phyloP scores from a whole-genome alignment of 2,113 vertebrate species.

The Poecilia latipinna region DNA sequence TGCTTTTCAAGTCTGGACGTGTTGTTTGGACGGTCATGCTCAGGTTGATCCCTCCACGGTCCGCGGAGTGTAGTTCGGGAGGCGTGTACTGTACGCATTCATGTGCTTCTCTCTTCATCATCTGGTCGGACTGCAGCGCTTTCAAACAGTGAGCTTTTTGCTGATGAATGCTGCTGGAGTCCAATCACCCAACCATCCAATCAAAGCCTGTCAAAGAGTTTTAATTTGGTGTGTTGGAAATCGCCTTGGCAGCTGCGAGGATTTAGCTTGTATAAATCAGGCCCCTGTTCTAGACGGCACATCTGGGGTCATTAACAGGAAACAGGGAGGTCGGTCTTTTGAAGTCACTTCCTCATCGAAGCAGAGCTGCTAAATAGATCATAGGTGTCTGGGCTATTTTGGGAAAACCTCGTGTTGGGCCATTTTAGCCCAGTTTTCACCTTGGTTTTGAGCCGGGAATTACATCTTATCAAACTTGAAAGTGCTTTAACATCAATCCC shows the following conservation, averaged over 20 bases:
- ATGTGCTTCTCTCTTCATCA: slow-evolving; percentile 60
- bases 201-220: slow-evolving; percentile 37
- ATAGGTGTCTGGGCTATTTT: slow-evolving; percentile 65
- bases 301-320: slow-evolving; percentile 69
- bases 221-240: slow-evolving; percentile 46
- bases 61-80: slow-evolving; percentile 35
- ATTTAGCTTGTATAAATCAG: slow-evolving; percentile 58
- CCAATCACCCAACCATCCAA: slow-evolving; percentile 54
- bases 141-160: slow-evolving; percentile 36
- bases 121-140: not conserved
- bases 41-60: slow-evolving; percentile 35
- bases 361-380: slow-evolving; percentile 61
- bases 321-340: slow-evolving; percentile 46
- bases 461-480: slow-evolving; percentile 45
- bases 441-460: slow-evolving; percentile 34
- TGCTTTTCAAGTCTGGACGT: slow-evolving; percentile 49
- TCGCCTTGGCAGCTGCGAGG: slow-evolving; percentile 31
- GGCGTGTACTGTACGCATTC: slow-evolving; percentile 23
- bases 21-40: slow-evolving; percentile 64
- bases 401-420: slow-evolving; percentile 44
- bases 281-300: slow-evolving; percentile 57
- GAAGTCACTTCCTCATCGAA: slow-evolving; percentile 62
- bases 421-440: slow-evolving; percentile 35
- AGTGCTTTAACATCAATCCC: slow-evolving; percentile 19
- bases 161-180: slow-evolving; percentile 60